Evolutionary conservation across 30 jellyfish, hydroid and myxozoan species (phyloP).

Genomic region (Hydractinia symbiolongicarpus): DNA sequence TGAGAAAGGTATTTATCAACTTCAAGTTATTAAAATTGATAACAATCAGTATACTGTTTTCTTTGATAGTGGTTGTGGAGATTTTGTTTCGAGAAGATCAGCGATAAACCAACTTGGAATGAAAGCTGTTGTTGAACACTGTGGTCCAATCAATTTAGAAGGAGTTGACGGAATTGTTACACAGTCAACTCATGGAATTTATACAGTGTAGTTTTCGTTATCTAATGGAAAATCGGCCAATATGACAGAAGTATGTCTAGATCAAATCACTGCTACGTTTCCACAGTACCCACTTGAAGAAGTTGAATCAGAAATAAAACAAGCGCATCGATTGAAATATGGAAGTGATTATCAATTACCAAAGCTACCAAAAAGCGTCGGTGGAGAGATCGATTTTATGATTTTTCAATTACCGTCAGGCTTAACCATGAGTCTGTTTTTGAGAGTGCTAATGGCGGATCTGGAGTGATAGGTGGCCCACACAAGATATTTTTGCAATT

Average conservation of each 20-base stretch:
- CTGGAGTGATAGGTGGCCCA: constrained; percentile 40
- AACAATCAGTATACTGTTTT: too few relatives aligned
- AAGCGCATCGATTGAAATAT: background rate
- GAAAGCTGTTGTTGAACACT: too few relatives aligned
- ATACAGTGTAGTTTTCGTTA: background rate
- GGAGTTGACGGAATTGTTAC: constrained; percentile 8
- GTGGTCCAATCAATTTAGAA: too few relatives aligned
- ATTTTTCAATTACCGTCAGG: too few relatives aligned
- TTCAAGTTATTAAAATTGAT: too few relatives aligned
- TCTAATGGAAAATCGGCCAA: constrained; percentile 2
- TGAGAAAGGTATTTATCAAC: too few relatives aligned
- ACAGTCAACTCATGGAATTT: constrained; percentile 10
- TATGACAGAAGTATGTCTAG: constrained; percentile 27
- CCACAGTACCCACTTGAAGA: constrained; percentile 3
- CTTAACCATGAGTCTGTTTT: background rate
- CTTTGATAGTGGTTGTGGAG: too few relatives aligned
- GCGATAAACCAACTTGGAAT: too few relatives aligned
- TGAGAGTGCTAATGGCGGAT: background rate
- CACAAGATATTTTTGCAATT: background rate
- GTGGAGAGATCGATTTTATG: constrained; percentile 30
- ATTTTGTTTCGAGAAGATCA: too few relatives aligned
- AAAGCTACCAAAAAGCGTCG: constrained; percentile 4
- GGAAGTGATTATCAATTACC: background rate
- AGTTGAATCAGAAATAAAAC: background rate
- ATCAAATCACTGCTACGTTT: constrained; percentile 22